Evolutionary conservation across 2,113 vertebrate species (phyloP), one percentile per base, ranked within the genome.

Genomic region (Arizona elegans): DNA sequence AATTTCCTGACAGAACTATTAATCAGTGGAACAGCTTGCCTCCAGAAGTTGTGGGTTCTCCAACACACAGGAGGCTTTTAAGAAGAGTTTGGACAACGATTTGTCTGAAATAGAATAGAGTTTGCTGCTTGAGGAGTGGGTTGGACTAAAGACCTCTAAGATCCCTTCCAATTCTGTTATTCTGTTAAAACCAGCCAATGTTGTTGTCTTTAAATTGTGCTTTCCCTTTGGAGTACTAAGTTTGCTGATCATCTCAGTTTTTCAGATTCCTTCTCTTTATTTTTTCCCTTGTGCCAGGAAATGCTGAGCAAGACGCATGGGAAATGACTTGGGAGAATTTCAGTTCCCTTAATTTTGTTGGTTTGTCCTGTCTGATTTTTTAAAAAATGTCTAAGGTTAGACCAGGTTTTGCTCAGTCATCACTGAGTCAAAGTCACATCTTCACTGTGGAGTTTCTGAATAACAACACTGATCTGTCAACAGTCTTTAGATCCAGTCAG

Each of bases 291-390:
- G 24, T 87, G 24, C 33, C 50, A n/a, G 91, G 50, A 92, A 94
- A 90, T 87, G 91, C 91, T 94, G 93, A 92, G 81, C 52, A 94
- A 90, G 58, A n/a, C 81, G 87, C 81, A 33, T 86, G 58, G 93
- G 88, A 87, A 92, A 94, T 94, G 88, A 90, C 91, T 93, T 3
- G 15, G 75, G 88, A 75, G 58, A 92, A 87, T 55, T 90, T 86
- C 87, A 92, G 75, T 94, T 92, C 91, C 81, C 58, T 86, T 92
- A 90, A 90, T 87, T 33, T 47, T 92, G 91, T 90, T 70, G 75
- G 70, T 92, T 59, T 90, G 38, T 52, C 88, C 87, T 94, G 75
- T 87, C 88, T 90, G 19, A 43, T 87, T 93, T 93, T 93, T 29
- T n/a, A 10, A n/a, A 59, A 15, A 89, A 89, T 3, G 3, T 59